Evolutionary conservation across 2,797 vertebrate species (phyloP), one percentile per base, ranked within the genome.

Genomic region (Smutsia temminckii): DNA sequence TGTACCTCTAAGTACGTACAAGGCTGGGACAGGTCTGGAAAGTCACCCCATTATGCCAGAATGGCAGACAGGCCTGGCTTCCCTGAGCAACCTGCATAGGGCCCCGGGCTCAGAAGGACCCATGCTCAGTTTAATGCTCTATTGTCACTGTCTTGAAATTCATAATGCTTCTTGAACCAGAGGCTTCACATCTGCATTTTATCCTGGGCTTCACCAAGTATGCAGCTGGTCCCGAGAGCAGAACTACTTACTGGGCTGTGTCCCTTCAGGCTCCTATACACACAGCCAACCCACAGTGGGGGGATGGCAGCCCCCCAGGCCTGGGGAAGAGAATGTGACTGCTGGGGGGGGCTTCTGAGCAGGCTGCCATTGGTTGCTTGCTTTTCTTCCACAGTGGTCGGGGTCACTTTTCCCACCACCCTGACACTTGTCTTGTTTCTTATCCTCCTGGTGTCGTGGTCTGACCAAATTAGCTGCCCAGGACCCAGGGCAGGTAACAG

Each of bases 111-210:
- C 21, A 3, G 77, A 18, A 53, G 25, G 27, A 34, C 17, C 29
- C n/a, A 14, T 0, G 1, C 29, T 85, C 13, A 0, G 0, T 27
- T 8, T 42, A 25, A 25, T 20, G 7, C 5, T 9, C 61, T 34
- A 4, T 27, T 16, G 29, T 29, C 0, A 2, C 16, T 8, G 2
- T 72, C 71, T 42, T 13, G 16, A 23, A 80, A 17, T 29, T 14
- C 25, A 29, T 51, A 11, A 20, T 40, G 11, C 21, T 27, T 53
- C 49, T 37, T 55, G 46, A 79, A 75, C 11, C 64, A 29, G 79
- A 42, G 25, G 5, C 10, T 27, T 7, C n/a, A n/a, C 9, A 0
- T n/a, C 32, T 25, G 18, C 27, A 5, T 83, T 68, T 85, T 9
- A 29, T 34, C 51, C 37, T 68, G 34, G 29, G 29, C 42, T 21